These are phyloP conservation scores for Hoplias malabaricus DNA, from an alignment of 2,113 vertebrate genomes.

Conservation along the genomic window DNA sequence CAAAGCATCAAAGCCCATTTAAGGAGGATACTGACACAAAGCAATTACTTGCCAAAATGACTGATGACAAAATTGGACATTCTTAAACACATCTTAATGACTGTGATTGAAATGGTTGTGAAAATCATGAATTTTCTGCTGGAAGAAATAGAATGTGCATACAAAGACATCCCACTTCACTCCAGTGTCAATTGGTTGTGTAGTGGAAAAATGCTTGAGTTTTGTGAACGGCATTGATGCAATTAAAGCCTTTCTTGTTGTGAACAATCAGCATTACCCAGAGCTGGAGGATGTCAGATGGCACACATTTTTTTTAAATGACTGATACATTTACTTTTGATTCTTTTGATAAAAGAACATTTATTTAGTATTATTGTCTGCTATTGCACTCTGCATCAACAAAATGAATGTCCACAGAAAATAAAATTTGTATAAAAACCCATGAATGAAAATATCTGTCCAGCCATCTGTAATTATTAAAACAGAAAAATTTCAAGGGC, in stretches of 20 bases:
- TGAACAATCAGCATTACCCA: background rate
- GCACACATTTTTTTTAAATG: no score
- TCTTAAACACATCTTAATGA: background rate
- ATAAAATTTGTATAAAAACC: no score
- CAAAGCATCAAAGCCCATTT: slow-evolving; percentile 5
- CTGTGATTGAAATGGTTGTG: background rate
- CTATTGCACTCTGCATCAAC: no score
- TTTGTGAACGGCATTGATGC: background rate
- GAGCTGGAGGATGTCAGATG: background rate
- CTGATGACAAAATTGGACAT: background rate
- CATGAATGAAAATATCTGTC: no score
- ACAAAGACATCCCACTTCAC: background rate
- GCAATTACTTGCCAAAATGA: background rate
- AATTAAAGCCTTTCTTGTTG: background rate
- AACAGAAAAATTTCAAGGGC: no score
- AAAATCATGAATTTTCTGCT: no score
- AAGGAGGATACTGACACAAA: background rate
- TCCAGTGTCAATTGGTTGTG: background rate
- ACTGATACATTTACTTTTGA: no score
- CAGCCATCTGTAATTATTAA: no score
- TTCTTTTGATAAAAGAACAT: no score
- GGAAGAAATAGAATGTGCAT: background rate
- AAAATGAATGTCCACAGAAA: no score
- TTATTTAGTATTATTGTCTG: no score
- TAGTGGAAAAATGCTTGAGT: background rate